These are phyloP conservation scores for Tenebrio molitor DNA, from an alignment of 1,140 invertebrate genomes.

Conservation along the genomic window DNA sequence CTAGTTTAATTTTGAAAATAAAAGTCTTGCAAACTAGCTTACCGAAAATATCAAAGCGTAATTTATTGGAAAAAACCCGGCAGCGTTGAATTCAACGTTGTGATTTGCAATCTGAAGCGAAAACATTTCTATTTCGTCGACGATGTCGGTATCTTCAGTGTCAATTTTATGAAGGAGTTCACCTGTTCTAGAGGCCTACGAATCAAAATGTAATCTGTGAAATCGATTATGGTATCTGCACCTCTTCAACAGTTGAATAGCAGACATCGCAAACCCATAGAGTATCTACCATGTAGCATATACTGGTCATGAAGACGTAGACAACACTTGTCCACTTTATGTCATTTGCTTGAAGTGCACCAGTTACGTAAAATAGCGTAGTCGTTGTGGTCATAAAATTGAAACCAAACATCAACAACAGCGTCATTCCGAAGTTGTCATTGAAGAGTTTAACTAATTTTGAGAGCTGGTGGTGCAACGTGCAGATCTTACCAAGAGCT, in stretches of 20 bases:
- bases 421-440: conserved; percentile 8
- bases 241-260: conserved; percentile 20
- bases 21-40: not conserved
- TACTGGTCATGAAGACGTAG: not conserved
- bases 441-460: conserved; percentile 33
- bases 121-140: conserved; percentile 52
- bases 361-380: not conserved
- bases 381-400: not conserved
- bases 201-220: not conserved
- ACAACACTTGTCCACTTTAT: not conserved
- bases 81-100: conserved; percentile 50
- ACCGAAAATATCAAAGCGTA: conserved; percentile 53
- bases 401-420: not conserved
- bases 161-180: conserved; percentile 51
- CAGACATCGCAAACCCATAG: conserved; percentile 1
- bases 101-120: conserved; percentile 52
- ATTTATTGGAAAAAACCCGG: conserved; percentile 52
- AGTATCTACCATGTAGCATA: not conserved
- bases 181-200: conserved; percentile 44
- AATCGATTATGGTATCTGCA: not conserved
- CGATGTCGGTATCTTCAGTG: conserved; percentile 46
- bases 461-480: conserved; percentile 22
- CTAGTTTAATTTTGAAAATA: too few species aligned
- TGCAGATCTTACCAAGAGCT: conserved; percentile 15
- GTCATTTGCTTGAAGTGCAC: not conserved